Percentiles rank a stretch among this genome's conserved stretches.
Evolutionary conservation across 2,113 vertebrate species (phyloP).

Genomic region (Notothenia rossii): DNA sequence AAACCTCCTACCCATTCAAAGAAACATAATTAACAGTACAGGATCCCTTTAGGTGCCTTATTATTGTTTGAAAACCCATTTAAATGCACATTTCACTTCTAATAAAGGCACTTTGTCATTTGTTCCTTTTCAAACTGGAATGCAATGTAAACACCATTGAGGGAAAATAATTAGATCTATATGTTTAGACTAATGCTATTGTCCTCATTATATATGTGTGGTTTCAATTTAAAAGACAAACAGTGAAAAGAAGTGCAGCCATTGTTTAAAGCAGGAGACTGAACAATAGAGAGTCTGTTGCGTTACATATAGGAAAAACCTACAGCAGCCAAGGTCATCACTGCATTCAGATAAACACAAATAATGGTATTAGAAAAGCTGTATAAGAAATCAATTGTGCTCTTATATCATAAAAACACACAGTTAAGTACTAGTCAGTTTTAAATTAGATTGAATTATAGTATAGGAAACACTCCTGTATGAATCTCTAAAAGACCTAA

Average conservation of each 20-base stretch:
- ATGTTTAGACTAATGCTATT: conserved; percentile 18
- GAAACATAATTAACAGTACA: conserved; percentile 12
- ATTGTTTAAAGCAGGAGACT: conserved; percentile 28
- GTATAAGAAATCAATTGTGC: neutral
- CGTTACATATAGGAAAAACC: conserved; percentile 8
- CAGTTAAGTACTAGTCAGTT: neutral
- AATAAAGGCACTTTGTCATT: conserved; percentile 36
- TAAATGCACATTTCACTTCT: conserved; percentile 15
- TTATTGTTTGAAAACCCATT: conserved; percentile 38
- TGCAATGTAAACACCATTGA: conserved; percentile 47
- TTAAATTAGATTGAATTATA: neutral
- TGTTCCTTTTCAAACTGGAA: neutral
- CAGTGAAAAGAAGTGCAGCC: conserved; percentile 19
- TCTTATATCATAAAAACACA: conserved; percentile 2
- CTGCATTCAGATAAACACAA: conserved; percentile 38
- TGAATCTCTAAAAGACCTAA: neutral
- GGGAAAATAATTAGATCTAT: conserved; percentile 57
- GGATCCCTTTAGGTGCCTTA: conserved; percentile 12
- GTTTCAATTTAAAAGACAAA: conserved; percentile 50
- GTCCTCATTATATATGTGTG: conserved; percentile 20
- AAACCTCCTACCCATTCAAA: neutral
- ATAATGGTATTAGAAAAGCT: neutral
- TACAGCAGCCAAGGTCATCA: conserved; percentile 52
- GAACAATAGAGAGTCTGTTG: conserved; percentile 27
- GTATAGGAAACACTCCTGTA: neutral